Percentiles rank a stretch among this genome's conserved stretches.
Conservation (phyloP, 2,797 vertebrate species). For the Tachyglossus aculeatus region DNA sequence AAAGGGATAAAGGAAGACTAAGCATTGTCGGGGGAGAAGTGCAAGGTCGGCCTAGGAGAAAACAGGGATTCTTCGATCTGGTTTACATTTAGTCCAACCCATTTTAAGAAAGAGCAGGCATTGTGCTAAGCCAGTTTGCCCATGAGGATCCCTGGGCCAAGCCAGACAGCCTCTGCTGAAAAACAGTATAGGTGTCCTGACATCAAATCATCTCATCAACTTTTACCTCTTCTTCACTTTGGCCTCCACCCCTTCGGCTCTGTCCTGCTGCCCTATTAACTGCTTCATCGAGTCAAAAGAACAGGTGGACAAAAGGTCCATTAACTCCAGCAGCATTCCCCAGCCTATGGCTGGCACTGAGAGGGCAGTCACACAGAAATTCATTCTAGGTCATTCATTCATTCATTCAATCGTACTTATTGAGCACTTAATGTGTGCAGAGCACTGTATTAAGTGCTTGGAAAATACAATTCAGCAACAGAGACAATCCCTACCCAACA, state of each 20-base stretch:
- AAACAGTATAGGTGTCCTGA: constrained; percentile 21
- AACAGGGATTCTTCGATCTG: background rate
- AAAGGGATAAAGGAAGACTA: too few species aligned
- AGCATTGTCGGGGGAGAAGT: too few species aligned
- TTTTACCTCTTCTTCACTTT: constrained; percentile 2
- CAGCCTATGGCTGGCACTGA: too few species aligned
- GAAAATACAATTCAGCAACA: too few species aligned
- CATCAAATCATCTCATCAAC: constrained; percentile 37
- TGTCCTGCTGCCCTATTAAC: constrained; percentile 52
- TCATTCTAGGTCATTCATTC: too few species aligned
- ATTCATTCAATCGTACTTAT: too few species aligned
- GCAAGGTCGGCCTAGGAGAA: too few species aligned
- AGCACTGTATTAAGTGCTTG: too few species aligned
- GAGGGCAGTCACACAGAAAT: too few species aligned
- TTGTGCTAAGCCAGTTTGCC: constrained; percentile 46
- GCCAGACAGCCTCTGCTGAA: constrained; percentile 42
- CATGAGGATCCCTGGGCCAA: constrained; percentile 48
- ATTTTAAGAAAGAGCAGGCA: constrained; percentile 52
- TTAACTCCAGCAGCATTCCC: background rate
- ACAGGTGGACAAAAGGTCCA: background rate
- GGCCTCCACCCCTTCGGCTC: constrained; percentile 20
- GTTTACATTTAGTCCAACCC: background rate
- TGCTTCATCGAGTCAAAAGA: constrained; percentile 20
- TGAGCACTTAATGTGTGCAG: too few species aligned
- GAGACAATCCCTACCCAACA: too few species aligned